A percentile compares a stretch with the other conserved stretches of the same genome.
These are phyloP conservation scores for Rallus crepitans DNA, from an alignment of 2,797 vertebrate species.

Conservation along the genomic window DNA sequence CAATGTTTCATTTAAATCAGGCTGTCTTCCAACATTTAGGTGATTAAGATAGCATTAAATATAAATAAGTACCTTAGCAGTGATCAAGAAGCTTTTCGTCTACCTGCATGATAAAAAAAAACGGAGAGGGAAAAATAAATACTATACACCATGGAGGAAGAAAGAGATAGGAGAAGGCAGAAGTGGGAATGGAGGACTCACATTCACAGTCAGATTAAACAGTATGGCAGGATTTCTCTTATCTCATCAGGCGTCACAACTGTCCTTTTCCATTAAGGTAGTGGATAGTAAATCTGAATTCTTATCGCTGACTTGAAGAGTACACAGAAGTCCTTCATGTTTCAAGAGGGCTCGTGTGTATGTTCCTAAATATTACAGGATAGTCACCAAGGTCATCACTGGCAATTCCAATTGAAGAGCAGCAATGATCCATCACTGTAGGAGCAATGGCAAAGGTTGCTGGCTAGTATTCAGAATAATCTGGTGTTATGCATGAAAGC, in stretches of 20 bases:
- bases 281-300: background rate
- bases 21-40: background rate
- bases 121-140: background rate
- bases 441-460: background rate
- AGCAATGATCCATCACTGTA: background rate
- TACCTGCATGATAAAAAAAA: background rate
- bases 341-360: background rate
- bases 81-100: background rate
- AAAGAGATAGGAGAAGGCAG: background rate
- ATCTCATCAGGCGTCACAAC: background rate
- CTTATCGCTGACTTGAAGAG: background rate
- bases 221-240: background rate
- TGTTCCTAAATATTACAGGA: background rate
- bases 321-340: background rate
- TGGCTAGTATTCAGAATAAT: background rate
- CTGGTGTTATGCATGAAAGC: fast-evolving
- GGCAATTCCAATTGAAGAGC: background rate
- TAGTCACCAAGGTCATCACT: background rate
- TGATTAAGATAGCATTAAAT: background rate
- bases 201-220: background rate
- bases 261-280: background rate
- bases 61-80: background rate
- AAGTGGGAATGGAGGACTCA: background rate
- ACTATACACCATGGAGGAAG: background rate
- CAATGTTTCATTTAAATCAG: background rate